Conservation (phyloP, 2,888 invertebrate species). For the Toxonevra muliebris region DNA sequence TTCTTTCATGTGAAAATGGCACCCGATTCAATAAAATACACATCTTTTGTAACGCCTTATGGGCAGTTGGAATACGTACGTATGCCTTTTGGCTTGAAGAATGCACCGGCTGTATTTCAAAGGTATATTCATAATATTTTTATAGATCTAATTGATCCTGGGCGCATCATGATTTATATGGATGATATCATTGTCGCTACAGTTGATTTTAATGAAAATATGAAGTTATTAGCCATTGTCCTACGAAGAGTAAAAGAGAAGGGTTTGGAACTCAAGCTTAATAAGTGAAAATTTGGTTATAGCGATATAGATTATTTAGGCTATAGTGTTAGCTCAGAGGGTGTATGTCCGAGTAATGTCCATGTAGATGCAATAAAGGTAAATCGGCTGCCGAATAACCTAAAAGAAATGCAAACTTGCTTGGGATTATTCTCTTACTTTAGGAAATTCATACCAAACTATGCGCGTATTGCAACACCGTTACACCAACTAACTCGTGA, state of each 20-base stretch:
- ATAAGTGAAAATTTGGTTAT: constrained; percentile 15
- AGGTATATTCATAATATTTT: constrained; percentile 23
- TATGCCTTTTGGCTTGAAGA: constrained; percentile 29
- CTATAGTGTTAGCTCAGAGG: neutral
- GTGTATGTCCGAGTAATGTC: constrained; percentile 1
- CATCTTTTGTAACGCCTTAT: constrained; percentile 31
- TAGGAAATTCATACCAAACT: constrained; percentile 19
- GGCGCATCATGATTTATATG: constrained; percentile 19
- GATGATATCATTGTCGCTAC: constrained; percentile 27
- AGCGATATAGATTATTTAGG: constrained; percentile 13
- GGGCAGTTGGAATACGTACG: constrained; percentile 34
- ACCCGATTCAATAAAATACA: constrained; percentile 22
- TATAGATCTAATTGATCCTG: constrained; percentile 22
- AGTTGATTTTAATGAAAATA: constrained; percentile 10
- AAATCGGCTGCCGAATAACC: neutral
- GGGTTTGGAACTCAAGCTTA: neutral
- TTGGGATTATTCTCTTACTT: constrained; percentile 23
- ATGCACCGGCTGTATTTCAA: constrained; percentile 28
- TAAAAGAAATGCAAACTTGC: constrained; percentile 13
- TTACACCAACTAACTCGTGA: constrained; percentile 7
- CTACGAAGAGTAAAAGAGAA: constrained; percentile 12
- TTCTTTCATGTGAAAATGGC: constrained; percentile 23
- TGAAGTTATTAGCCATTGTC: constrained; percentile 1
- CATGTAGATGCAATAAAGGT: neutral
- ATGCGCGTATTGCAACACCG: constrained; percentile 20